Base-by-base conservation (phyloP, 2,888 invertebrate species). In the Plebejus melissa region DNA sequence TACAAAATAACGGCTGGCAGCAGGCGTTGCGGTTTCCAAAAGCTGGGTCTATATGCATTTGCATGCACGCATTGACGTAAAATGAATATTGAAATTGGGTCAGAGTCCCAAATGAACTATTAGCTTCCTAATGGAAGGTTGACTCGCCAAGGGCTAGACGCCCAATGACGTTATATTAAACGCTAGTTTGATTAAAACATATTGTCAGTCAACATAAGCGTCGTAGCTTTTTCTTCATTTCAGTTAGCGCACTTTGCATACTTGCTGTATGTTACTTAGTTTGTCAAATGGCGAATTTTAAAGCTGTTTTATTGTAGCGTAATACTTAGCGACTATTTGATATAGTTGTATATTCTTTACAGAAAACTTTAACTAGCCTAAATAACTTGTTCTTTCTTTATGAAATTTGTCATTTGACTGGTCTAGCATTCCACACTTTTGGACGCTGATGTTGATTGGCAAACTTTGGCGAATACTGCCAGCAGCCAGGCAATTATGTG, bases 341-440 rank as follows among this genome's bases (percentile, higher is more conserved):
- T 32, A 65, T 65, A 65, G 60, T 65, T 4, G 32, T 28, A 65
- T 65, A 65, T 65, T 65, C 4, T 22, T 58, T 22, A 58, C 58
- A 9, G 22, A 22, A 58, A 22, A 22, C 22, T n/a, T 58, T 22
- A 22, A 22, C 22, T 11, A 60, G 60, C 28, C 28, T 60, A 11
- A 60, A 60, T 65, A 36, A 5, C 13, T 65, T 13, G 13, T 36
- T 28, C 32, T 65, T 32, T 65, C 32, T 36, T 65, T 13, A 65
- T 13, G 11, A 65, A 65, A 65, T 65, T 36, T 65, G 65, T 65
- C 32, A 65, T 36, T 65, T 65, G 65, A 65, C 65, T 32, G 65
- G 65, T 65, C 65, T 65, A 65, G 65, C 65, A 65, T 65, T 65
- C 65, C 65, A 65, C 65, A 32, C 65, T 32, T 65, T 36, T 60